A percentile compares a stretch with the other conserved stretches of the same genome.
phyloP scores from a whole-genome alignment of 2,888 invertebrate species.

The Serripes groenlandicus region DNA sequence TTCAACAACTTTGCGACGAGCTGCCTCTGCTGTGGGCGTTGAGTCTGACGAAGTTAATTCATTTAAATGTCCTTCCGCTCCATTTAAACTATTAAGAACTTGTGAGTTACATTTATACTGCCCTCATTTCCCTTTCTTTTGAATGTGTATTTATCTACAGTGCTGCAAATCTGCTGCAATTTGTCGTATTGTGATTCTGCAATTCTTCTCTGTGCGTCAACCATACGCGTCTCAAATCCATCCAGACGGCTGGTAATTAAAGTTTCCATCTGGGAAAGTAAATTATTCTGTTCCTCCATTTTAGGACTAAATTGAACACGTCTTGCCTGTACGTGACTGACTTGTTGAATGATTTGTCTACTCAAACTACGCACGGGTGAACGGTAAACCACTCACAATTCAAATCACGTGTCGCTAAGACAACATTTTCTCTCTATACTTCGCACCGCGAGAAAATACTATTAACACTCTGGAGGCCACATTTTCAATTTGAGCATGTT shows the following conservation, averaged over 20 bases:
- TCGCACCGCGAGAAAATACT: too few species aligned
- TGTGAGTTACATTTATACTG: constrained; percentile 16
- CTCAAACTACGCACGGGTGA: too few species aligned
- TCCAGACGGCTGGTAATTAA: too few species aligned
- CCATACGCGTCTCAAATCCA: neutral
- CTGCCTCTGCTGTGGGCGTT: neutral
- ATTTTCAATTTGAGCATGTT: too few species aligned
- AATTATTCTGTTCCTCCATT: neutral
- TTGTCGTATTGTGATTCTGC: neutral
- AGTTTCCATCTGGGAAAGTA: too few species aligned
- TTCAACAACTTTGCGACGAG: constrained; percentile 2
- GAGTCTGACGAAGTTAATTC: neutral
- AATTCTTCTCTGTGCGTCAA: neutral
- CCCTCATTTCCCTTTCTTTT: constrained; percentile 11
- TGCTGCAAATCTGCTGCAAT: neutral
- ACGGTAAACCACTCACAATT: too few species aligned
- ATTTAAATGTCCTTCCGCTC: neutral
- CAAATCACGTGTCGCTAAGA: too few species aligned
- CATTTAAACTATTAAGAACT: neutral
- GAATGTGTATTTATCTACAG: neutral
- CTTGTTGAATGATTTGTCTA: too few species aligned
- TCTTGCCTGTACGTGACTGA: too few species aligned
- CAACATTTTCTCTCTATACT: too few species aligned
- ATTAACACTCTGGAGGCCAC: too few species aligned
- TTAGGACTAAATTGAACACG: too few species aligned